Base-by-base conservation (phyloP, 2,888 invertebrate genomes). In the Dascillus cervinus region DNA sequence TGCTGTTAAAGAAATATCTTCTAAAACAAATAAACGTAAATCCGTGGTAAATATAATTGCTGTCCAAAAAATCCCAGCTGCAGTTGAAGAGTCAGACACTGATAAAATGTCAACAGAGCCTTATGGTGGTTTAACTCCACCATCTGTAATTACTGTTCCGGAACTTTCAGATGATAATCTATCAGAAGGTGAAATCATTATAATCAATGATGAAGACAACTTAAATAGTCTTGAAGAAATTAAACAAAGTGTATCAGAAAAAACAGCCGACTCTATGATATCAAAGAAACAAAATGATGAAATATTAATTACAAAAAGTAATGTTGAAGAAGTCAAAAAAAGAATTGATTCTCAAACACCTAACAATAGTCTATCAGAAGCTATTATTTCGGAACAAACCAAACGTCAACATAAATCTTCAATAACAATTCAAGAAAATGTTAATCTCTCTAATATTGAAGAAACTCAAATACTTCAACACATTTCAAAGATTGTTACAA, bases 401-500 rank as follows among this genome's bases (percentile, higher is more conserved):
- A 32, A 35, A 6, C 9, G 11, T 8, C 26, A 23, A 15, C 22
- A 26, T n/a, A 34, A 31, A 32, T 51, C 56, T n/a, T 58, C 58
- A 3, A 46, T 61, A n/a, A 54, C 40, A 4, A 49, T 60, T 22
- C 52, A 56, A 26, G 60, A 61, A 41, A 55, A 54, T 33, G 49
- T 60, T 11, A 45, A 43, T 21, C 27, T 60, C 2, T 43, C 45
- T 25, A 54, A 53, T n/a, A 34, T 50, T 20, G 41, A 50, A 35
- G 52, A 56, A 25, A 39, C 46, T 6, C 43, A 36, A 13, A 29
- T 60, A n/a, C 46, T 44, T 25, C 43, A 53, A 24, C 46, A 51
- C 27, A 56, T 60, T 26, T 41, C 46, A 6, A 41, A 49, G 22
- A 43, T 57, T 11, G 53, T 62, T 2, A 52, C 53, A 13, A 46